A percentile compares a stretch with the other conserved stretches of the same genome.
phyloP scores from a whole-genome alignment of 2,797 vertebrate species.

The Phrynocephalus vlangalii region DNA sequence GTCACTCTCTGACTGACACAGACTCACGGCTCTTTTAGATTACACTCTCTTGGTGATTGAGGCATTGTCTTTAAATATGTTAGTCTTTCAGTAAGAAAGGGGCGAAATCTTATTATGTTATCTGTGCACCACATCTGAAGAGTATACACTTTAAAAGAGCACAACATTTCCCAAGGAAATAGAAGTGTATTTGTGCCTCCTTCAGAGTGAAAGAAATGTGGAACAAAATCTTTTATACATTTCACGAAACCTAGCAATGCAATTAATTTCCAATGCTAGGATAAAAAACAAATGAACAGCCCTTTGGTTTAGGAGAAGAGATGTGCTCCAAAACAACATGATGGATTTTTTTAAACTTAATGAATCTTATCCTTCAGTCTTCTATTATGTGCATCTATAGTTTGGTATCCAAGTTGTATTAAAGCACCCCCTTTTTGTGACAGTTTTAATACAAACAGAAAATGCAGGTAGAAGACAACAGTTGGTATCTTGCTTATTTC shows the following conservation, averaged over 20 bases:
- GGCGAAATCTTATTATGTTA: constrained; percentile 51
- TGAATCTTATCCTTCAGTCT: too few relatives aligned
- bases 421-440: too few relatives aligned
- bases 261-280: background rate
- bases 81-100: constrained; percentile 1
- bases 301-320: background rate
- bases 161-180: constrained; percentile 44
- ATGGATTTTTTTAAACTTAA: too few relatives aligned
- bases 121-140: constrained; percentile 45
- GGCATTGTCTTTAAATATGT: constrained; percentile 59
- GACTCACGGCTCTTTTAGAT: constrained; percentile 47
- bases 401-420: too few relatives aligned
- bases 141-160: constrained; percentile 49
- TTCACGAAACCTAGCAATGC: background rate
- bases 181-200: background rate
- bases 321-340: background rate
- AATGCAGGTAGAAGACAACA: too few relatives aligned
- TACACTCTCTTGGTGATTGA: constrained; percentile 45
- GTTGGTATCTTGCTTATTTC: too few relatives aligned
- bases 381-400: too few relatives aligned
- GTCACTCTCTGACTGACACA: background rate
- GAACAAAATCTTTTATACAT: background rate
- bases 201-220: accelerated
- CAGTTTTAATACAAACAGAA: too few relatives aligned
- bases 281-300: too few relatives aligned